Evolutionary conservation across 2,888 invertebrate species (phyloP), one percentile per base, ranked within the genome.

Genomic region (Lycia hirtaria): DNA sequence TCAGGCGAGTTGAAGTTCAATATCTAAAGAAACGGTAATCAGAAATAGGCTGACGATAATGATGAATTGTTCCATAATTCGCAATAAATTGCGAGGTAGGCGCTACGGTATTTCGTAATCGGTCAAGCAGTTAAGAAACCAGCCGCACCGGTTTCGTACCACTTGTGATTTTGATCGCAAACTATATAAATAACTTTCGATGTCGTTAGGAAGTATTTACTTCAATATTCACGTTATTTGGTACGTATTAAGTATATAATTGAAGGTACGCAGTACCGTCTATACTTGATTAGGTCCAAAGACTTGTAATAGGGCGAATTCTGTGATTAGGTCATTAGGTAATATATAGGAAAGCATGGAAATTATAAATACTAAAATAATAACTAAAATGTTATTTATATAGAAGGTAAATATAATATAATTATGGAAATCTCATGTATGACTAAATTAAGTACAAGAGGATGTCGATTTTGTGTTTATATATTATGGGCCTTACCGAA

Each of bases 391-490:
- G n/a, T 56, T 59, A 52, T 53, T 53, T 50, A 14, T 40, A 24
- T 37, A 3, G n/a, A 35, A 35, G 2, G 17, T 12, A 20, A 12
- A 49, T 44, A 38, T 44, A 38, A 32, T 57, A 49, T 37, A 37
- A 45, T 43, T 24, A 56, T 19, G 14, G 15, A 52, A 56, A 60
- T 56, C 44, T 56, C 38, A 53, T 38, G 22, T 30, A 57, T 57
- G 20, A 58, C 58, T 56, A 58, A 45, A 52, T 55, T 62, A 62
- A 52, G 55, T 58, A 58, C 55, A 52, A 33, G 19, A 20, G 15
- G 24, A 33, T 24, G 32, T 35, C 17, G 35, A 35, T 35, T 35
- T 1, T 35, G 17, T 9, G 10, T 7, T n/a, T 14, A 14, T 14
- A 3, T 6, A 33, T 14, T 14, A 4, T 14, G 4, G 6, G 2